Evolutionary conservation across 2,888 invertebrate species (phyloP).

Genomic region (Venusia cambrica): DNA sequence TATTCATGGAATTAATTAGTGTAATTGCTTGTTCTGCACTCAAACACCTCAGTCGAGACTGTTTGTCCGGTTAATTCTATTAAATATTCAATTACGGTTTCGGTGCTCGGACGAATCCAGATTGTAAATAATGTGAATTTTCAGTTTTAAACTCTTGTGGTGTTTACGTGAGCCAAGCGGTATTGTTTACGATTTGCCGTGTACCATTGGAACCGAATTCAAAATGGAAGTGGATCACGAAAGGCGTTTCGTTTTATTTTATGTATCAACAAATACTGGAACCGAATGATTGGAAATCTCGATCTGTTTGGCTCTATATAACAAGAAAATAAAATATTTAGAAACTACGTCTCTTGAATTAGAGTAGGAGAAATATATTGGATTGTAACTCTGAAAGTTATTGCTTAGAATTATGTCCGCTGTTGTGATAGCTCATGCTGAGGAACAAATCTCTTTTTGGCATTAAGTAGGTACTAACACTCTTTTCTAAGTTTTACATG

Average conservation of each 20-base stretch:
- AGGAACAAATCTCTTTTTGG: no score
- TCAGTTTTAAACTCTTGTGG: slow-evolving; percentile 6
- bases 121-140: slow-evolving; percentile 15
- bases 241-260: slow-evolving; percentile 3
- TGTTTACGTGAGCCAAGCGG: slow-evolving; percentile 1
- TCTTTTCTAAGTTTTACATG: no score
- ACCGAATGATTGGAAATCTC: no score
- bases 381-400: no score
- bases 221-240: slow-evolving; percentile 6
- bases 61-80: slow-evolving; percentile 18
- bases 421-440: no score
- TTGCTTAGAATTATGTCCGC: no score
- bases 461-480: no score
- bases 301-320: no score
- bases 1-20: slow-evolving; percentile 20
- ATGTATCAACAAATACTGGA: no score
- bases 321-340: no score
- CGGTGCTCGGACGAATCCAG: slow-evolving; percentile 9
- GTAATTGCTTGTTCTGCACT: slow-evolving; percentile 22
- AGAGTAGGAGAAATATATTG: no score
- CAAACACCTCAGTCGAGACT: slow-evolving; percentile 14
- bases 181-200: slow-evolving; percentile 3
- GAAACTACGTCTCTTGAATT: no score
- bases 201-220: slow-evolving; percentile 1
- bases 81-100: slow-evolving; percentile 16